Conservation (phyloP, 1,140 invertebrate genomes). For the Drosophila bipectinata region DNA sequence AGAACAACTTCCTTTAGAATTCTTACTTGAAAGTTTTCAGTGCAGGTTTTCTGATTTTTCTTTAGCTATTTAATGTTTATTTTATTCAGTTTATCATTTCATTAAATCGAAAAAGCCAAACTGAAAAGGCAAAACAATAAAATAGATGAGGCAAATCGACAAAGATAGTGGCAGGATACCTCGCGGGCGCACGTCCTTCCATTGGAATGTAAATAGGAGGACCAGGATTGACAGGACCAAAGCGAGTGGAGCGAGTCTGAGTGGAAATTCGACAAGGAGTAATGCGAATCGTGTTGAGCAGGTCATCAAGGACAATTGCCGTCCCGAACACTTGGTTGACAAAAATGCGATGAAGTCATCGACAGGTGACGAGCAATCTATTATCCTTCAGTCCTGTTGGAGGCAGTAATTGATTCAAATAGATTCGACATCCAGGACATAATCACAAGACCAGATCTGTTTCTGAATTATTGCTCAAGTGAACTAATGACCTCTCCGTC, state of each 20-base stretch:
- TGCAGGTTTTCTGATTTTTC: not conserved
- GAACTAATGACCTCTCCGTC: not conserved
- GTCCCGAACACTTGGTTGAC: slow-evolving; percentile 29
- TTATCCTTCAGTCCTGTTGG: slow-evolving; percentile 9
- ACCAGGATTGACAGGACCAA: slow-evolving; percentile 32
- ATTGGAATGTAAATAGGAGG: slow-evolving; percentile 67
- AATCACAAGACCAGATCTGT: not conserved
- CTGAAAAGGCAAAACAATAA: slow-evolving; percentile 41
- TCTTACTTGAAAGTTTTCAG: not conserved
- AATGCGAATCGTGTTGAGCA: slow-evolving; percentile 51
- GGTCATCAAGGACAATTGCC: slow-evolving; percentile 43
- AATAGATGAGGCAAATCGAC: slow-evolving; percentile 25
- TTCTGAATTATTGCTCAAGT: not conserved
- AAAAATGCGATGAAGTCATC: slow-evolving; percentile 51
- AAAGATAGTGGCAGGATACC: slow-evolving; percentile 30
- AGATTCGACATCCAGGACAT: not conserved
- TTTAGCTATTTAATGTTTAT: not conserved
- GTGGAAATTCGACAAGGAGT: slow-evolving; percentile 7
- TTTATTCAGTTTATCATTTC: slow-evolving; percentile 64
- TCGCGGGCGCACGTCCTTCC: slow-evolving; percentile 29
- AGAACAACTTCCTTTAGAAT: not conserved
- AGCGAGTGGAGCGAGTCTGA: slow-evolving; percentile 48
- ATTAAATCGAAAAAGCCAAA: slow-evolving; percentile 61
- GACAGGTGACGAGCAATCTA: slow-evolving; percentile 56
- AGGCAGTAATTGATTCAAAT: not conserved